These are phyloP conservation scores for Hypselothyrea guttata DNA, from an alignment of 2,888 invertebrate species.

Conservation along the genomic window DNA sequence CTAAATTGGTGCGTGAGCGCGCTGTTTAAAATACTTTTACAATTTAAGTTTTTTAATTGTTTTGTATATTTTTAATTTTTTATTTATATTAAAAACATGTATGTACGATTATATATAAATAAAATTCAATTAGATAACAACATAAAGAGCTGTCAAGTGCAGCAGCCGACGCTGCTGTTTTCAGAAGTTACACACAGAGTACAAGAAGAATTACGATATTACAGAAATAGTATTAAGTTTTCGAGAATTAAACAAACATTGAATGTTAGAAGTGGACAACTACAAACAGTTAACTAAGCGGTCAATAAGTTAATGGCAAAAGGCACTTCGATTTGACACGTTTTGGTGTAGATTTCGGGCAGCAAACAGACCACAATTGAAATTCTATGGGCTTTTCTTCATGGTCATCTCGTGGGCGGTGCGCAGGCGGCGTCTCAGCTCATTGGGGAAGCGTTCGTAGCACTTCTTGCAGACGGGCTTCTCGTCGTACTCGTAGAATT, in stretches of 20 bases:
- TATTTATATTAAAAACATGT: constrained; percentile 62
- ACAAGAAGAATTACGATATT: constrained; percentile 50
- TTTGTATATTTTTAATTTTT: constrained; percentile 22
- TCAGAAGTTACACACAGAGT: constrained; percentile 50
- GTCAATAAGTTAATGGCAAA: constrained; percentile 26
- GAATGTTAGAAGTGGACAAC: constrained; percentile 61
- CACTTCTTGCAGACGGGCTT: constrained; percentile 99
- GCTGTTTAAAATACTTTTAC: not conserved
- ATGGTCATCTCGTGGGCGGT: constrained; percentile 92
- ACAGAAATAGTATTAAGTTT: constrained; percentile 46
- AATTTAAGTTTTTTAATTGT: not conserved
- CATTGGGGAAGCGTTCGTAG: constrained; percentile 97
- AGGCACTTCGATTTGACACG: constrained; percentile 61
- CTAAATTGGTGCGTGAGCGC: not conserved
- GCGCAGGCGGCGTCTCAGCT: constrained; percentile 94
- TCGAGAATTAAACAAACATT: constrained; percentile 50
- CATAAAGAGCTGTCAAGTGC: constrained; percentile 58
- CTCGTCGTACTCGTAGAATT: constrained; percentile 99
- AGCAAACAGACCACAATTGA: constrained; percentile 58
- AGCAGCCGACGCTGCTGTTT: constrained; percentile 31
- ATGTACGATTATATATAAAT: constrained; percentile 56
- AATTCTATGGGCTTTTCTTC: no score
- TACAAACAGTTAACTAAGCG: constrained; percentile 55
- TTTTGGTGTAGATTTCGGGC: constrained; percentile 34
- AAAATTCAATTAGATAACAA: constrained; percentile 71